Base-by-base conservation (phyloP, 2,113 vertebrate genomes). In the Cavia aperea region DNA sequence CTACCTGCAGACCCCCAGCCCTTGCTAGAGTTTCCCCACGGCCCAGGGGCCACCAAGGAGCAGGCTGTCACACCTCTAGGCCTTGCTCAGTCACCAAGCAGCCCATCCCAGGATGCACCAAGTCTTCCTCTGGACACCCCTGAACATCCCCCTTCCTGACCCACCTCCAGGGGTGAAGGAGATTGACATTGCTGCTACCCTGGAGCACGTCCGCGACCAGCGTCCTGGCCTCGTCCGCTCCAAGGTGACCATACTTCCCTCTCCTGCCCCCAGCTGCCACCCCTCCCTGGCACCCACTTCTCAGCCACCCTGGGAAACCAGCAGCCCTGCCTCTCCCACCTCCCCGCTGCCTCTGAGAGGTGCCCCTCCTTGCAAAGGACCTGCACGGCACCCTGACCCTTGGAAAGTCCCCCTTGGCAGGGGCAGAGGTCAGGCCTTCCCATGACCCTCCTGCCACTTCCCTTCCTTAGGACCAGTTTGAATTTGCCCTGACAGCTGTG, bases 161-260 rank as follows among this genome's bases (percentile, higher is more conserved):
- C 18, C 23, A 68, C 62, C 54, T 21, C 83, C 94, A 99, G 99
- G 99, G 46, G 99, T 99, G 94, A 99, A 99, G 97, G 99, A 99
- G 97, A 99, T 99, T 19, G 99, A 99, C 96, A 99, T 99, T 7
- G 99, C 99, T 39, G 99, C 99, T 85, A 98, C 99, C 0, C 96
- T 99, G 97, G 99, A 99, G 96, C 99, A 99, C 54, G 98, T 99
- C 96, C 98, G 99, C 93, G 99, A 99, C 97, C 99, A 99, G 97
- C 98, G 99, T 88, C 98, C 98, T 0, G 98, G 98, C 73, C 98
- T 99, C 93, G 99, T 99, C 93, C 98, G 98, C 96, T 99, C 99
- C 68, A 99, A 99, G 99, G 99, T 99, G 98, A 91, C 0, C 0
- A 3, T 68, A 4, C 26, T 54, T 81, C 60, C 63, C 65, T 31